Conservation (phyloP, 2,113 vertebrate species). For the Spilogale gracilis region DNA sequence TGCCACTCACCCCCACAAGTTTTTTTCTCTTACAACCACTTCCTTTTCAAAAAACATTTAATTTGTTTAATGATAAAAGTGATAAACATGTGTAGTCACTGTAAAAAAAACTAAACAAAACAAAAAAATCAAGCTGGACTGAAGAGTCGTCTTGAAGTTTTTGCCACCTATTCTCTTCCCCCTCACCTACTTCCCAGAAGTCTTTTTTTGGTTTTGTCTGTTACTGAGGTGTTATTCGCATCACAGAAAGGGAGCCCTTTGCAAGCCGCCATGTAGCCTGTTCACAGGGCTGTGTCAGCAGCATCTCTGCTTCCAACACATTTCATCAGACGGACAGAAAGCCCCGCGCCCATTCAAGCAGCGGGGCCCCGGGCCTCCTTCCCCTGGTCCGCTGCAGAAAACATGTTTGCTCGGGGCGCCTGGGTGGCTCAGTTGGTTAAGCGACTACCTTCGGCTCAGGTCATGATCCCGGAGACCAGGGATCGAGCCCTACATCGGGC, state of each 20-base stretch:
- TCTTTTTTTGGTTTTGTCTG: neutral
- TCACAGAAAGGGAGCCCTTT: neutral
- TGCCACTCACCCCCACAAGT: neutral
- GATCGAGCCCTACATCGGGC: no score
- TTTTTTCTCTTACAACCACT: neutral
- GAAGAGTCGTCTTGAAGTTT: neutral
- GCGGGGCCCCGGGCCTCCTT: neutral
- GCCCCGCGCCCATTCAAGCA: neutral
- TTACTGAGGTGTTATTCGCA: neutral
- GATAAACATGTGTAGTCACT: neutral
- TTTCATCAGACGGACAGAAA: neutral
- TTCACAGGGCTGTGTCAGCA: no score
- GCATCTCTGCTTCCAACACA: neutral
- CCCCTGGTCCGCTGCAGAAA: neutral
- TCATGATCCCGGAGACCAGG: no score
- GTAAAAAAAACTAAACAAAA: slow-evolving; percentile 48
- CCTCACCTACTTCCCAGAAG: neutral
- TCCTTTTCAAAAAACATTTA: neutral
- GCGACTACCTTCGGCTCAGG: no score
- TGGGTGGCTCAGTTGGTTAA: no score
- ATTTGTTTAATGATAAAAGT: slow-evolving; percentile 21
- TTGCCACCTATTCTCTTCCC: neutral
- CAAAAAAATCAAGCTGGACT: neutral
- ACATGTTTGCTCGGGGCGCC: neutral
- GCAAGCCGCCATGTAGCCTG: neutral